These are phyloP conservation scores for Polyploca ridens DNA, from an alignment of 2,888 invertebrate genomes.

Conservation along the genomic window DNA sequence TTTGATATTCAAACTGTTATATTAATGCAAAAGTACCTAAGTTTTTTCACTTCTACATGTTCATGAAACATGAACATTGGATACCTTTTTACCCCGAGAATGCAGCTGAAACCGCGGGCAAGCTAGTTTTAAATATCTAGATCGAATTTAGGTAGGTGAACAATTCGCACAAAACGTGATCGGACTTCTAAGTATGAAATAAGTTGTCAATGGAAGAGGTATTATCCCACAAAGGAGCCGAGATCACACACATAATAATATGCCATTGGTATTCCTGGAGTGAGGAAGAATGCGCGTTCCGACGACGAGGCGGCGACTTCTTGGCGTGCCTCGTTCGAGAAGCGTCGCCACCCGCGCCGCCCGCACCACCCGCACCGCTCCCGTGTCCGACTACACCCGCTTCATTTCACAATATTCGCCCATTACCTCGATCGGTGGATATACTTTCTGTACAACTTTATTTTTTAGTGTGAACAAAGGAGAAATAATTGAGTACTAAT, in stretches of 20 bases:
- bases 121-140: conserved; percentile 15
- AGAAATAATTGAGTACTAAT: too few species aligned
- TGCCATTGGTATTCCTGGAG: conserved; percentile 76
- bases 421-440: neutral
- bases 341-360: conserved; percentile 32
- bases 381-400: conserved; percentile 17
- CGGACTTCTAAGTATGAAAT: conserved; percentile 58
- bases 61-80: too few species aligned
- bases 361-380: conserved; percentile 23
- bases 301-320: conserved; percentile 60
- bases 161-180: conserved; percentile 62
- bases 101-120: neutral
- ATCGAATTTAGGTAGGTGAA: conserved; percentile 28
- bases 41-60: too few species aligned
- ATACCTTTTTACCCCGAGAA: neutral
- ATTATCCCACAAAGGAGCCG: conserved; percentile 69
- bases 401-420: conserved; percentile 16
- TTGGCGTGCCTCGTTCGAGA: conserved; percentile 51
- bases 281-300: conserved; percentile 78
- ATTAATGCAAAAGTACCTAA: too few species aligned
- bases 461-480: neutral
- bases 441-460: neutral
- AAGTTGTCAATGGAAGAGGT: conserved; percentile 63
- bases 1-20: too few species aligned
- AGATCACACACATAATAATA: conserved; percentile 82